Evolutionary conservation across 1,140 invertebrate species (phyloP).

Genomic region (Brachionus manjavacas): DNA sequence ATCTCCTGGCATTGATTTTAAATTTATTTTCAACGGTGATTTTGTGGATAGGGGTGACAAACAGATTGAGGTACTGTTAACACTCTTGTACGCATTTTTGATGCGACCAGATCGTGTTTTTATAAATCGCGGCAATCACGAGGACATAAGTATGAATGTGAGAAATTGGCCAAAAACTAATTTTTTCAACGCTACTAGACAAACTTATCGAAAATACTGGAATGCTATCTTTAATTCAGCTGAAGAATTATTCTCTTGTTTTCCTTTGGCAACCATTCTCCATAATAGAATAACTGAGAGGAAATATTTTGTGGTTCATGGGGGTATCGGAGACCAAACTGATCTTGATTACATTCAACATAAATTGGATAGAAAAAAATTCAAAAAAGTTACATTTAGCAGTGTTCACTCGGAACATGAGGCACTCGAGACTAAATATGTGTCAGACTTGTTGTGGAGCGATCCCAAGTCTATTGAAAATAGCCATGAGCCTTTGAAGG

Average conservation of each 20-base stretch:
- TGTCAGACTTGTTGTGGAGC: conserved; percentile 24
- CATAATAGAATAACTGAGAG: background rate
- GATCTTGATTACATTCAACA: background rate
- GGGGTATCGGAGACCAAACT: background rate
- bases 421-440: background rate
- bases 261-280: conserved; percentile 1
- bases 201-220: background rate
- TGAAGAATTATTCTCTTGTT: background rate
- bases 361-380: conserved; percentile 11
- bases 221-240: background rate
- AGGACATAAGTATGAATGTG: conserved; percentile 32
- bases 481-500: background rate
- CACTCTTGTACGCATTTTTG: conserved; percentile 10
- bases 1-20: background rate
- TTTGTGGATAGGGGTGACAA: conserved; percentile 12
- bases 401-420: background rate
- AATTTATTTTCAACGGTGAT: conserved; percentile 40
- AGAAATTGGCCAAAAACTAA: background rate
- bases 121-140: conserved; percentile 41
- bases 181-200: background rate
- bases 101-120: background rate
- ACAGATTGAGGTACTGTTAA: conserved; percentile 13
- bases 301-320: conserved; percentile 34
- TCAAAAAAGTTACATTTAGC: background rate
- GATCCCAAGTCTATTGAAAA: background rate